A percentile compares a stretch with the other conserved stretches of the same genome.
Conservation (phyloP, 2,113 vertebrate genomes). For the Sigmodon hispidus region DNA sequence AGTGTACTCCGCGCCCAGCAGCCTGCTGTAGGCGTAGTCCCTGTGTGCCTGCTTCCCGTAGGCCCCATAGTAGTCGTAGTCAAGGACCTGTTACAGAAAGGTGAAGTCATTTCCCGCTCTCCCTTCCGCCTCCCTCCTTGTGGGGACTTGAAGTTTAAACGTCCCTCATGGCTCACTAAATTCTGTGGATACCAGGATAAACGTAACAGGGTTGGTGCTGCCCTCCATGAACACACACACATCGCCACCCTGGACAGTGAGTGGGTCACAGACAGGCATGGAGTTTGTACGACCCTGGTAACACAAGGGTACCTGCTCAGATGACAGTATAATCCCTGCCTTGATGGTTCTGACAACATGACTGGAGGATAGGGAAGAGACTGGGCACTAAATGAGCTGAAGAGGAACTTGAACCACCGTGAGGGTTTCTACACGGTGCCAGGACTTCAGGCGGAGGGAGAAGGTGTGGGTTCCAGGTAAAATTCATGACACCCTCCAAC, state of each 20-base stretch:
- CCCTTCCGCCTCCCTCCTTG: no score
- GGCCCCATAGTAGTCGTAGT: slow-evolving; percentile 94
- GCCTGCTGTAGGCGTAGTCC: slow-evolving; percentile 87
- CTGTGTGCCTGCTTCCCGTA: slow-evolving; percentile 85
- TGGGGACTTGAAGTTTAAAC: neutral
- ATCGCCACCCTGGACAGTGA: fast-evolving
- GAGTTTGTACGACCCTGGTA: fast-evolving
- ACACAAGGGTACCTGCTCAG: fast-evolving
- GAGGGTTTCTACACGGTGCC: fast-evolving
- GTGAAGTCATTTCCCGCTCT: fast-evolving
- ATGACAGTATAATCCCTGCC: fast-evolving
- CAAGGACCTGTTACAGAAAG: slow-evolving; percentile 85
- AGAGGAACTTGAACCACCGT: neutral
- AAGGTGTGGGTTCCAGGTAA: fast-evolving
- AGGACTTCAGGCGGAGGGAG: neutral
- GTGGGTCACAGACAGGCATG: fast-evolving
- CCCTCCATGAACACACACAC: fast-evolving
- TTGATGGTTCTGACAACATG: neutral
- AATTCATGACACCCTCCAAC: fast-evolving
- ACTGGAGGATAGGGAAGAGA: no score
- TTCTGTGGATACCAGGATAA: fast-evolving
- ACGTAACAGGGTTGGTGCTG: neutral
- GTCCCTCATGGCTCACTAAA: neutral
- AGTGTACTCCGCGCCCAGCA: slow-evolving; percentile 93
- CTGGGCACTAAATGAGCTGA: fast-evolving